These are phyloP conservation scores for Gymnothorax javanicus DNA, from an alignment of 2,797 vertebrate species.

Conservation along the genomic window DNA sequence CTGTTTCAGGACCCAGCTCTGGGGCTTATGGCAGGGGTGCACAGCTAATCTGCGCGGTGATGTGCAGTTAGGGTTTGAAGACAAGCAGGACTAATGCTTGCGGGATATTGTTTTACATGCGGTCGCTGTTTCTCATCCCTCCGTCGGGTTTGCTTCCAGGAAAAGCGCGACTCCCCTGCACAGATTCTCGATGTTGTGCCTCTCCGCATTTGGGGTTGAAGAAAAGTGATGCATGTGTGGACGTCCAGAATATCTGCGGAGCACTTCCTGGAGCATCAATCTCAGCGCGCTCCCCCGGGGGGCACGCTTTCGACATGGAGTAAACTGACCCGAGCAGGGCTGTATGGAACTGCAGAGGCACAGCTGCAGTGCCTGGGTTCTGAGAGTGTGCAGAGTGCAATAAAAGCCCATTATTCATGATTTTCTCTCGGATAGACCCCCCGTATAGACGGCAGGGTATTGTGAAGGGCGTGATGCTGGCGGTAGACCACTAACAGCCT, in stretches of 20 bases:
- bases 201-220: not conserved
- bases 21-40: slow-evolving; percentile 51
- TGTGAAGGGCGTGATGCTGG: not conserved
- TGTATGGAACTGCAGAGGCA: slow-evolving; percentile 7
- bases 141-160: slow-evolving; percentile 9
- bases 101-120: slow-evolving; percentile 58
- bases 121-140: slow-evolving; percentile 42
- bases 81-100: slow-evolving; percentile 49
- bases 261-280: slow-evolving; percentile 40
- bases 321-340: not conserved
- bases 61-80: slow-evolving; percentile 54
- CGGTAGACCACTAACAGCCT: not conserved
- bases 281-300: slow-evolving; percentile 26
- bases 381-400: slow-evolving; percentile 30
- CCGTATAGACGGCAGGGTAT: not conserved
- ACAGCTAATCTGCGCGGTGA: slow-evolving; percentile 54
- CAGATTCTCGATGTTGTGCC: not conserved
- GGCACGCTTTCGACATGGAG: slow-evolving; percentile 7
- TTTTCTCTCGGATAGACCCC: slow-evolving; percentile 16
- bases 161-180: not conserved
- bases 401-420: slow-evolving; percentile 43
- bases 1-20: slow-evolving; percentile 51
- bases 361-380: slow-evolving; percentile 10
- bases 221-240: slow-evolving; percentile 34
- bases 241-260: slow-evolving; percentile 37